Evolutionary conservation across 2,888 invertebrate species (phyloP).

Genomic region (Cephonodes hylas): DNA sequence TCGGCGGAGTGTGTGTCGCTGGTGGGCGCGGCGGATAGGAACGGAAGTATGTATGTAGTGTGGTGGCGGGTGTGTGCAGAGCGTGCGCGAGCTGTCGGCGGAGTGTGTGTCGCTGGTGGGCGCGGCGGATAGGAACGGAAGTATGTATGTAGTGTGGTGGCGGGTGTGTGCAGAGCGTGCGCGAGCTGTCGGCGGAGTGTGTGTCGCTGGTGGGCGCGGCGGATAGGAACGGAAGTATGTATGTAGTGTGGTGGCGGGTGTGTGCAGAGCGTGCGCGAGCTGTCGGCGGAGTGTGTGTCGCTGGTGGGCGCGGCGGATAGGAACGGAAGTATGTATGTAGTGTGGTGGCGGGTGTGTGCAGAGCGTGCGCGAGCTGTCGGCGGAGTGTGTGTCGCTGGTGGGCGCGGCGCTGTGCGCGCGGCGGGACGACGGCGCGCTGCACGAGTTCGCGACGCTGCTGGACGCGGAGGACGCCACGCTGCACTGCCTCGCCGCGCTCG

Average conservation of each 20-base stretch:
- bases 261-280: background rate
- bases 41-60: conserved; percentile 10
- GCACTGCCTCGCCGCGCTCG: conserved; percentile 27
- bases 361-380: background rate
- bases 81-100: background rate
- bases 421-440: background rate
- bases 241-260: conserved; percentile 12
- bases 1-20: background rate
- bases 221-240: too few species aligned
- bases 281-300: background rate
- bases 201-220: background rate
- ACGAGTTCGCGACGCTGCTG: too few species aligned
- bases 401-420: background rate
- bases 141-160: conserved; percentile 12
- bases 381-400: background rate
- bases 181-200: background rate
- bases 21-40: background rate
- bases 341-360: conserved; percentile 10
- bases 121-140: too few species aligned
- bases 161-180: background rate
- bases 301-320: background rate
- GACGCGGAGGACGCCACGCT: too few species aligned
- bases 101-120: background rate
- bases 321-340: too few species aligned
- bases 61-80: conserved; percentile 8